phyloP scores from a whole-genome alignment of 2,113 vertebrate species.

The Erinaceus europaeus region DNA sequence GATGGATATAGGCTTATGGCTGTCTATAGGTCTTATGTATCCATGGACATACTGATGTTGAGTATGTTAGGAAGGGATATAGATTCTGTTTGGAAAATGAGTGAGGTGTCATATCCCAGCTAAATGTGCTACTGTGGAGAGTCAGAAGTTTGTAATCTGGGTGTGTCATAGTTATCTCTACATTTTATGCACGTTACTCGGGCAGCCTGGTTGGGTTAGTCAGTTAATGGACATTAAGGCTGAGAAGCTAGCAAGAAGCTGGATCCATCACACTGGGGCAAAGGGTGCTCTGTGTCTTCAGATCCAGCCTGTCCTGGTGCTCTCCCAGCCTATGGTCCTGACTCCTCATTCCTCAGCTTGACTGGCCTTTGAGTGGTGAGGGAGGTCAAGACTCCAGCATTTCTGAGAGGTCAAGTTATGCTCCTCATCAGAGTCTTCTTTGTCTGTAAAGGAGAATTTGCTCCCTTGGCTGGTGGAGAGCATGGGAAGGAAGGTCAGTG shows the following conservation, averaged over 20 bases:
- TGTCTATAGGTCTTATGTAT: too few species aligned
- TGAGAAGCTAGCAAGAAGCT: neutral
- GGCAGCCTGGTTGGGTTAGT: neutral
- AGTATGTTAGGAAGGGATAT: neutral
- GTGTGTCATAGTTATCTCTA: neutral
- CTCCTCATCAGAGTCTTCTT: conserved; percentile 49
- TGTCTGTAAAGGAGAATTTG: conserved; percentile 45
- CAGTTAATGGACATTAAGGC: neutral
- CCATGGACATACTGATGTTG: neutral
- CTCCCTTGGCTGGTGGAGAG: neutral
- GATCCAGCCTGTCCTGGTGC: neutral
- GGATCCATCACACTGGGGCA: neutral
- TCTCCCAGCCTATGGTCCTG: neutral
- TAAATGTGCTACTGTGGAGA: neutral
- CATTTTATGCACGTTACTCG: neutral
- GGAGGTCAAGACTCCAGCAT: conserved; percentile 50
- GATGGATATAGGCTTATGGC: too few species aligned
- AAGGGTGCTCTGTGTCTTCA: neutral
- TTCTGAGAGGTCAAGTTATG: conserved; percentile 56
- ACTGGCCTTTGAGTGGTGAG: neutral
- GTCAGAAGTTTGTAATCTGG: neutral
- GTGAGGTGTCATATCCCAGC: neutral
- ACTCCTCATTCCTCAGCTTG: neutral
- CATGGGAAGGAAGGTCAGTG: neutral
- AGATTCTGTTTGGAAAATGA: neutral